Conservation (phyloP, 2,797 vertebrate species). For the Lepus oiostolus region DNA sequence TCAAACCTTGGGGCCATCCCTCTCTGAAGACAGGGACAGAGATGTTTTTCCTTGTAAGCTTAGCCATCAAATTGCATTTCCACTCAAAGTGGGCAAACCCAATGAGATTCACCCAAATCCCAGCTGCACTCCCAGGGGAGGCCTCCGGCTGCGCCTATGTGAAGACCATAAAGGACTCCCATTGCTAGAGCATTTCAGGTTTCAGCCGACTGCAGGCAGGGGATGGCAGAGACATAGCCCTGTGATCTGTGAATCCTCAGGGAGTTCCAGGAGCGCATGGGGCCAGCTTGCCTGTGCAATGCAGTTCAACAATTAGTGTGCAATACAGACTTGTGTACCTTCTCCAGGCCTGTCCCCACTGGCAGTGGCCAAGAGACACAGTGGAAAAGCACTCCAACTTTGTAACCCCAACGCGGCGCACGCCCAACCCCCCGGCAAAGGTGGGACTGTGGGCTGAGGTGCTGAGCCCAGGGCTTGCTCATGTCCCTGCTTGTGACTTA, state of each 20-base stretch:
- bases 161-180: neutral
- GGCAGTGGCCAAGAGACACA: constrained; percentile 34
- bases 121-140: constrained; percentile 22
- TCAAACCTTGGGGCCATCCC: neutral
- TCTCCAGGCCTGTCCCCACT: constrained; percentile 6
- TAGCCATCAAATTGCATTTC: constrained; percentile 47
- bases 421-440: neutral
- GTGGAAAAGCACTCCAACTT: neutral
- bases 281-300: constrained; percentile 59
- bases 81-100: constrained; percentile 18
- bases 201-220: constrained; percentile 59
- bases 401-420: neutral
- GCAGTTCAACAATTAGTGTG: constrained; percentile 38
- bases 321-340: constrained; percentile 53
- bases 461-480: neutral
- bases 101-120: neutral
- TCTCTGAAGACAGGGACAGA: neutral
- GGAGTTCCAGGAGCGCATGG: constrained; percentile 37
- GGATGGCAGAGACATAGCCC: neutral
- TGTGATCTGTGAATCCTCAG: constrained; percentile 49
- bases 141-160: neutral
- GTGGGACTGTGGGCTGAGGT: neutral
- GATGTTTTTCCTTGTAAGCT: neutral
- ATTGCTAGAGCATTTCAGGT: constrained; percentile 35
- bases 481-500: neutral